A percentile compares a stretch with the other conserved stretches of the same genome.
These are phyloP conservation scores for Argyrosomus japonicus DNA, from an alignment of 2,113 vertebrate genomes.

Conservation along the genomic window DNA sequence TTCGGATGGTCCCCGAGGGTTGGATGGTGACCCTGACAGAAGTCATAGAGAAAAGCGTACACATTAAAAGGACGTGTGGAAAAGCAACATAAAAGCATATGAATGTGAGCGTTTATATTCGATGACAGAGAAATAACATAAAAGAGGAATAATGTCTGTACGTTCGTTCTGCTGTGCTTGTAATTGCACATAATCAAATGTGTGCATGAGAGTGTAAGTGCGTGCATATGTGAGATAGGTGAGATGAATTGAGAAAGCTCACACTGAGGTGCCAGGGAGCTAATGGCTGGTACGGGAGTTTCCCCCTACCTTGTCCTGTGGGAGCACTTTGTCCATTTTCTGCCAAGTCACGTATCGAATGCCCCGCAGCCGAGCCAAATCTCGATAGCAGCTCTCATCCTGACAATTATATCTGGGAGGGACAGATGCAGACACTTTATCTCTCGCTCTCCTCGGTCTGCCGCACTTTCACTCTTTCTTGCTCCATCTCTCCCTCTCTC, in stretches of 20 bases:
- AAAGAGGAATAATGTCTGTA: neutral
- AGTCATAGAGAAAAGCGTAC: neutral
- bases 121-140: neutral
- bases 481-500: slow-evolving; percentile 11
- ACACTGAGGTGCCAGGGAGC: slow-evolving; percentile 11
- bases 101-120: neutral
- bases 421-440: slow-evolving; percentile 76
- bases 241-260: slow-evolving; percentile 28
- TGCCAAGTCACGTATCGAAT: slow-evolving; percentile 94
- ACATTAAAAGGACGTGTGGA: neutral
- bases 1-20: slow-evolving; percentile 97
- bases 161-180: neutral
- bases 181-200: slow-evolving; percentile 25
- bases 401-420: slow-evolving; percentile 94
- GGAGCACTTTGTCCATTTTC: slow-evolving; percentile 91
- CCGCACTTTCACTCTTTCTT: slow-evolving; percentile 48
- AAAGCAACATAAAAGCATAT: neutral
- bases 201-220: neutral
- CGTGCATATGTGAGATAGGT: slow-evolving; percentile 20
- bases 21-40: slow-evolving; percentile 94
- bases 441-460: slow-evolving; percentile 46
- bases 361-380: slow-evolving; percentile 95
- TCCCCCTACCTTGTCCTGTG: slow-evolving; percentile 92
- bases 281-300: slow-evolving; percentile 48
- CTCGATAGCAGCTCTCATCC: slow-evolving; percentile 96